Evolutionary conservation across 2,797 vertebrate genomes (phyloP).

Genomic region (Ibycter americanus): DNA sequence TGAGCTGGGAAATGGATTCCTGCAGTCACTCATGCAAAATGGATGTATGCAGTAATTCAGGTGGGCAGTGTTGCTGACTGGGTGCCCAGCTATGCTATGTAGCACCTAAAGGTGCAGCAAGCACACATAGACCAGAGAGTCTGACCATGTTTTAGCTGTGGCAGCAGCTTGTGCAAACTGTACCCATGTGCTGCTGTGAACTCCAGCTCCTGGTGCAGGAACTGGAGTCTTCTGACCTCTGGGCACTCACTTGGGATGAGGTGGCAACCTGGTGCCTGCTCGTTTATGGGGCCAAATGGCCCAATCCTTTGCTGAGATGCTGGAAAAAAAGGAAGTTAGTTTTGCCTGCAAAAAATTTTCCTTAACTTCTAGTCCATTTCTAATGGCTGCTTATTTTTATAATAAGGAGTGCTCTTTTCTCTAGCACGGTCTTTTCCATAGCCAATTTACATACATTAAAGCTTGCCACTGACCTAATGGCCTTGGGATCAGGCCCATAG

Average conservation of each 20-base stretch:
- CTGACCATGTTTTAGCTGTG: background rate
- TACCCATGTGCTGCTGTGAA: background rate
- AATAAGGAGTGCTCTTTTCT: background rate
- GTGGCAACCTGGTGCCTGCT: background rate
- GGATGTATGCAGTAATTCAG: background rate
- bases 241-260: background rate
- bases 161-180: background rate
- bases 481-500: conserved; percentile 36
- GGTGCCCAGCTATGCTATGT: background rate
- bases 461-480: conserved; percentile 35
- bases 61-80: background rate
- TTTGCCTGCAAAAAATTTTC: background rate
- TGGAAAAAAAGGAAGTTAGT: background rate
- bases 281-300: background rate
- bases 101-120: background rate
- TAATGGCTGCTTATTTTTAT: background rate
- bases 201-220: background rate
- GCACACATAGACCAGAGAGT: background rate
- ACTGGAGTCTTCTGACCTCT: background rate
- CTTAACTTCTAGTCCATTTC: background rate
- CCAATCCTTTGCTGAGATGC: background rate
- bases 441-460: conserved; percentile 55
- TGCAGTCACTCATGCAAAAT: background rate
- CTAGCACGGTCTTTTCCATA: background rate
- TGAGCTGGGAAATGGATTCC: background rate